These are phyloP conservation scores for Psittacara wagleri DNA, from an alignment of 2,113 vertebrate genomes.

Conservation along the genomic window DNA sequence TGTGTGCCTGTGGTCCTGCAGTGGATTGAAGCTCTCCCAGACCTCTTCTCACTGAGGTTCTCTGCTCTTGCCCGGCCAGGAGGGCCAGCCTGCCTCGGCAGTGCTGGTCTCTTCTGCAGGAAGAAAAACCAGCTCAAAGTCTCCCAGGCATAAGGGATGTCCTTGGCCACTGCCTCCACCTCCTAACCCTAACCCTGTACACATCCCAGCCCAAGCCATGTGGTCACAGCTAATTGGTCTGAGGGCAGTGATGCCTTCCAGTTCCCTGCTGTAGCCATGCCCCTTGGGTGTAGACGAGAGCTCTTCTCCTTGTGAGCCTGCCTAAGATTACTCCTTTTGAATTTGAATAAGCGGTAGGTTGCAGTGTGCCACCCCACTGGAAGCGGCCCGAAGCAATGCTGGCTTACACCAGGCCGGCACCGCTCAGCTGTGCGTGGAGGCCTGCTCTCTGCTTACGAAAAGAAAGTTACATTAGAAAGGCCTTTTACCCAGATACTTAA, in stretches of 20 bases:
- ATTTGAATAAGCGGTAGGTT: background rate
- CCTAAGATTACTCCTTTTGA: background rate
- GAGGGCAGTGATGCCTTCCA: background rate
- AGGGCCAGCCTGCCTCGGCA: fast-evolving
- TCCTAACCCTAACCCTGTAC: too few species aligned
- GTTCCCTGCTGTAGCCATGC: background rate
- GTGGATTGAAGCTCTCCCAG: background rate
- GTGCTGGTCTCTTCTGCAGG: background rate
- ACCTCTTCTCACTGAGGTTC: background rate
- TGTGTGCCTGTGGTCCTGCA: background rate
- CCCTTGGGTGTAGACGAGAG: fast-evolving
- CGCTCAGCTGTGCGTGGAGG: fast-evolving
- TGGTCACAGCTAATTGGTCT: fast-evolving
- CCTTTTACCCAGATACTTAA: slow-evolving; percentile 65
- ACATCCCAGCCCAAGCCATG: background rate
- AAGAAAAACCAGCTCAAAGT: background rate
- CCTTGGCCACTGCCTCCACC: background rate
- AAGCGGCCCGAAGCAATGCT: background rate
- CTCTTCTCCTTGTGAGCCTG: background rate
- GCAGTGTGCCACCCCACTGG: background rate
- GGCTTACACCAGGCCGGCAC: background rate
- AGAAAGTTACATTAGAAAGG: slow-evolving; percentile 59
- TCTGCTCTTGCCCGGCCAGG: background rate
- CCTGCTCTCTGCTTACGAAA: background rate
- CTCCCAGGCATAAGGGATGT: background rate